Evolutionary conservation across 2,888 invertebrate species (phyloP).

Genomic region (Pteria penguin): DNA sequence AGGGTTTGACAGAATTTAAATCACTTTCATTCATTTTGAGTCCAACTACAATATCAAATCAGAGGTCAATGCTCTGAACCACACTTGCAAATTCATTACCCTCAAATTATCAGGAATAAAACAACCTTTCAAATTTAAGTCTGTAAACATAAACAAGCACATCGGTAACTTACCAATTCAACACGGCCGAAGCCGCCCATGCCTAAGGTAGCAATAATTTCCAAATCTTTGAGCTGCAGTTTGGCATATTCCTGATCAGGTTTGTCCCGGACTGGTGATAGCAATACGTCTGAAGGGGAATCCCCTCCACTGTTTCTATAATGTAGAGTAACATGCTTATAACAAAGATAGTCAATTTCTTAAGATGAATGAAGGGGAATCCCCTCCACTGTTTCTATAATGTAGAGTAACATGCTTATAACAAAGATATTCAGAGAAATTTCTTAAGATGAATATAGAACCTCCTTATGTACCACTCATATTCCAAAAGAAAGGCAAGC

Average conservation of each 20-base stretch:
- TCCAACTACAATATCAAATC: too few relatives aligned
- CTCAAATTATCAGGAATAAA: not conserved
- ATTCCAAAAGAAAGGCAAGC: too few relatives aligned
- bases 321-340: not conserved
- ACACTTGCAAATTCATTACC: too few relatives aligned
- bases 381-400: conserved; percentile 63
- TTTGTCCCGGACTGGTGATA: conserved; percentile 57
- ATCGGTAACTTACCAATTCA: conserved; percentile 87
- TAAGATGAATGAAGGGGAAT: conserved; percentile 51
- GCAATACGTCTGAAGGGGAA: conserved; percentile 50
- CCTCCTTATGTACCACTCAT: too few relatives aligned
- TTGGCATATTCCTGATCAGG: conserved; percentile 83
- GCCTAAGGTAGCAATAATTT: conserved; percentile 93
- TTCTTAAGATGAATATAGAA: conserved; percentile 49
- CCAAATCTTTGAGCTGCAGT: conserved; percentile 88
- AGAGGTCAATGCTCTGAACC: too few relatives aligned
- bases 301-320: conserved; percentile 64
- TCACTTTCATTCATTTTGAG: too few relatives aligned
- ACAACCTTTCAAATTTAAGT: not conserved
- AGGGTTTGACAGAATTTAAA: too few relatives aligned
- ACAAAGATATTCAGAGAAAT: not conserved
- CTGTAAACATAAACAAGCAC: too few relatives aligned
- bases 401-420: not conserved
- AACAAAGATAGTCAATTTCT: not conserved
- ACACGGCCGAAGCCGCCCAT: conserved; percentile 99